Percentiles rank a stretch among this genome's conserved stretches.
phyloP scores from a whole-genome alignment of 2,113 vertebrate genomes.

The Aix galericulata region DNA sequence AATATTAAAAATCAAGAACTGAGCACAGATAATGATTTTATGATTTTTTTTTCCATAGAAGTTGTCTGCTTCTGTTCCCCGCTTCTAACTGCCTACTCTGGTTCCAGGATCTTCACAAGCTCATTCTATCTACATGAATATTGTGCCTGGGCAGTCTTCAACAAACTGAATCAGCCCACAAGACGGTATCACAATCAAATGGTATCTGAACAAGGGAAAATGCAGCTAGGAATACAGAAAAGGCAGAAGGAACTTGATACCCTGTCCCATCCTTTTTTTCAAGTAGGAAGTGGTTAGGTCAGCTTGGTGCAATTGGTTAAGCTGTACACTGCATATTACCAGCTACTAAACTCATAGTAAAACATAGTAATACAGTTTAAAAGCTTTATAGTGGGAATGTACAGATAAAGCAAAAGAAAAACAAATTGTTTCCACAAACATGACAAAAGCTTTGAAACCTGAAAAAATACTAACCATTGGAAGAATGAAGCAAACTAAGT shows the following conservation, averaged over 20 bases:
- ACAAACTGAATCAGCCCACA: not conserved
- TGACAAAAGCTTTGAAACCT: not conserved
- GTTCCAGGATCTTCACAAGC: not conserved
- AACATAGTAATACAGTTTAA: not conserved
- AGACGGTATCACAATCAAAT: not conserved
- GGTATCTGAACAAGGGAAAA: not conserved
- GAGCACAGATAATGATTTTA: not conserved
- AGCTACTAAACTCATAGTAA: not conserved
- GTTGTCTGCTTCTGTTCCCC: not conserved
- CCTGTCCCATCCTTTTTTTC: not conserved
- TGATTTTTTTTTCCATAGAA: accelerated
- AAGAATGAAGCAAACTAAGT: slow-evolving; percentile 95
- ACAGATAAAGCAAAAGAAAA: not conserved
- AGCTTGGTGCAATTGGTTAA: not conserved
- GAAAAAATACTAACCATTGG: slow-evolving; percentile 86
- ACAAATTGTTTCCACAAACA: not conserved
- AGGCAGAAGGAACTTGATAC: not conserved
- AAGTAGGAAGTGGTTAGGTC: not conserved
- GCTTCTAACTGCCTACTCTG: not conserved
- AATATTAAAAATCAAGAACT: not conserved
- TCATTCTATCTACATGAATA: not conserved
- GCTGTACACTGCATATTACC: not conserved
- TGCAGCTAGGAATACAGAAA: not conserved
- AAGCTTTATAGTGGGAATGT: not conserved
- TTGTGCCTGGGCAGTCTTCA: not conserved